Conservation (phyloP, 2,113 vertebrate genomes). For the Coptodon rendalli region DNA sequence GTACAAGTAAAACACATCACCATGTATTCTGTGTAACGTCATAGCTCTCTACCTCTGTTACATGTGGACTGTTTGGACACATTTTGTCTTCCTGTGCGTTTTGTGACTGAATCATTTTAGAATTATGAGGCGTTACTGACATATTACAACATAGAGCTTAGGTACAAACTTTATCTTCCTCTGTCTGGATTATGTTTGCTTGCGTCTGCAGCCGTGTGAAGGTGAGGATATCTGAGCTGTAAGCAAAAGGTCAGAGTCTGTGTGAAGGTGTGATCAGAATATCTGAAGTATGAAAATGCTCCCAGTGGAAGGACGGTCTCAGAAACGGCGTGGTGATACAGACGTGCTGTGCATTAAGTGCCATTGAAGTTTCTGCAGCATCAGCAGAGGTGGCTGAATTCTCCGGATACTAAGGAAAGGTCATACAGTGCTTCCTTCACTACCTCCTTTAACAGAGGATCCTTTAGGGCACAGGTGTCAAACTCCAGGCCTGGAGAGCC, state of each 20-base stretch:
- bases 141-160: fast-evolving
- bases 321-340: not conserved
- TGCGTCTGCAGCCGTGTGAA: not conserved
- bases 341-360: not conserved
- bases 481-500: fast-evolving
- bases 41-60: fast-evolving
- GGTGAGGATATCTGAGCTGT: not conserved
- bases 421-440: not conserved
- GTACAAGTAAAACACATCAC: fast-evolving
- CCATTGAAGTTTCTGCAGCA: not conserved
- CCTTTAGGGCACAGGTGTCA: not conserved
- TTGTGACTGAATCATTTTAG: not conserved
- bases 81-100: not conserved
- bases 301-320: not conserved
- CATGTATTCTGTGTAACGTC: not conserved
- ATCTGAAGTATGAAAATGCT: not conserved
- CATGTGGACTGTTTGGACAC: not conserved
- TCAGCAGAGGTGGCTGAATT: not conserved
- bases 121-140: not conserved
- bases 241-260: not conserved
- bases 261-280: not conserved
- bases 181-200: not conserved
- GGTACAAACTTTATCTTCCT: not conserved
- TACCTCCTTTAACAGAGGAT: not conserved
- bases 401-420: not conserved